A percentile compares a stretch with the other conserved stretches of the same genome.
Conservation (phyloP, 2,888 invertebrate species). For the Caradrina kadenii region DNA sequence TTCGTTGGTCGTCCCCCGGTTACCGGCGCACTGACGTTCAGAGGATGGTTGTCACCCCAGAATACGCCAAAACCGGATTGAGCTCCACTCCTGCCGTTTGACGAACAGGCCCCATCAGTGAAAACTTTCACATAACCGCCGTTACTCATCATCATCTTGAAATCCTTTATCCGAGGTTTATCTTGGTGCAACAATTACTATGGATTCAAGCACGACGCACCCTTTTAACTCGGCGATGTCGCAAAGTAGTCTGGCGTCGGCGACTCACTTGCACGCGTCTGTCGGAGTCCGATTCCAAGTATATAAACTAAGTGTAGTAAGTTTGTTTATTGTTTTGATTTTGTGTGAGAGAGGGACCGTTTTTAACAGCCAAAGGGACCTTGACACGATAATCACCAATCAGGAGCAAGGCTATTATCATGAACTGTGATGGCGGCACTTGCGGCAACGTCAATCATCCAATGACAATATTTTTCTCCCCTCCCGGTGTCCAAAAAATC, state of each 20-base stretch:
- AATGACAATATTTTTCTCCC: neutral
- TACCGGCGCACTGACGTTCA: slow-evolving; percentile 95
- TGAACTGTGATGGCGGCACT: neutral
- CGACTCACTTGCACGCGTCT: too few species aligned
- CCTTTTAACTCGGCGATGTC: neutral
- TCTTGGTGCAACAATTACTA: neutral
- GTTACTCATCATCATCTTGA: slow-evolving; percentile 29
- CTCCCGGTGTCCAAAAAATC: neutral
- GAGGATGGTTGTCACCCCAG: slow-evolving; percentile 94
- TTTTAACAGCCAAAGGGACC: neutral
- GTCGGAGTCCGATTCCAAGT: slow-evolving; percentile 1
- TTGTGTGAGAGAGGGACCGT: neutral
- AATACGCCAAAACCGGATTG: slow-evolving; percentile 98
- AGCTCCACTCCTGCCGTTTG: slow-evolving; percentile 94
- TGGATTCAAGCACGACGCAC: too few species aligned
- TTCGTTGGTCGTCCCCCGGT: slow-evolving; percentile 97
- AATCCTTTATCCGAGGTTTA: neutral
- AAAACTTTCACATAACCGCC: slow-evolving; percentile 91
- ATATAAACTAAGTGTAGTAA: too few species aligned
- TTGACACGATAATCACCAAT: slow-evolving; percentile 25
- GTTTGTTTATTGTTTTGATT: slow-evolving; percentile 7
- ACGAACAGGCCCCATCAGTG: slow-evolving; percentile 98
- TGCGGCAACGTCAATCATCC: neutral
- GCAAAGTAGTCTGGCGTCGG: neutral
- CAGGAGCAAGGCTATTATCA: slow-evolving; percentile 6